Conservation (phyloP, 2,113 vertebrate genomes). For the Galbula dea region DNA sequence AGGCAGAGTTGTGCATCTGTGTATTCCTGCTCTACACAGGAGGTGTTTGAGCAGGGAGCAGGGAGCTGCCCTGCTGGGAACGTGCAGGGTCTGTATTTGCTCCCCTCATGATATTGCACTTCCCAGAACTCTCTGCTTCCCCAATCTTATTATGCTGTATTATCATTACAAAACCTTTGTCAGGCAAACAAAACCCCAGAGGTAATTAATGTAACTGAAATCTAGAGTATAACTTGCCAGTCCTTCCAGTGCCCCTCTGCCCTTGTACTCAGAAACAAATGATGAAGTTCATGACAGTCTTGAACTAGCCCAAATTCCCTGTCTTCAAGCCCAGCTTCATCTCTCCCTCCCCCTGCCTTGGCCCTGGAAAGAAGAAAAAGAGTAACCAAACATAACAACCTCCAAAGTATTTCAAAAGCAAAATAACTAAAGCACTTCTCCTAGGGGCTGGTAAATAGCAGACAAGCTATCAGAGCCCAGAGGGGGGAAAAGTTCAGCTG, state of each 20-base stretch:
- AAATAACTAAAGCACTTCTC: conserved; percentile 44
- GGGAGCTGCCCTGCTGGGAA: neutral
- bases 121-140: neutral
- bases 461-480: conserved; percentile 44
- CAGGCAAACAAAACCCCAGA: neutral
- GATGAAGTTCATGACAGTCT: neutral
- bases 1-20: neutral
- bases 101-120: neutral
- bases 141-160: neutral
- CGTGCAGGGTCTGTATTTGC: neutral
- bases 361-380: neutral
- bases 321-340: neutral
- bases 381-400: conserved; percentile 27
- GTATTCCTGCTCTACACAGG: neutral
- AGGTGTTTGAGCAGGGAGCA: neutral
- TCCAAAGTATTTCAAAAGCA: conserved; percentile 60
- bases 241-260: neutral
- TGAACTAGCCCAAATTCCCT: neutral
- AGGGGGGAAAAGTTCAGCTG: conserved; percentile 58
- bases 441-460: conserved; percentile 48
- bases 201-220: neutral
- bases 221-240: neutral
- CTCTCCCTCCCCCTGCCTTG: neutral
- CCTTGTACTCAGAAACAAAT: neutral
- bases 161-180: neutral